Conservation (phyloP, 2,888 invertebrate species). For the Mantis religiosa region DNA sequence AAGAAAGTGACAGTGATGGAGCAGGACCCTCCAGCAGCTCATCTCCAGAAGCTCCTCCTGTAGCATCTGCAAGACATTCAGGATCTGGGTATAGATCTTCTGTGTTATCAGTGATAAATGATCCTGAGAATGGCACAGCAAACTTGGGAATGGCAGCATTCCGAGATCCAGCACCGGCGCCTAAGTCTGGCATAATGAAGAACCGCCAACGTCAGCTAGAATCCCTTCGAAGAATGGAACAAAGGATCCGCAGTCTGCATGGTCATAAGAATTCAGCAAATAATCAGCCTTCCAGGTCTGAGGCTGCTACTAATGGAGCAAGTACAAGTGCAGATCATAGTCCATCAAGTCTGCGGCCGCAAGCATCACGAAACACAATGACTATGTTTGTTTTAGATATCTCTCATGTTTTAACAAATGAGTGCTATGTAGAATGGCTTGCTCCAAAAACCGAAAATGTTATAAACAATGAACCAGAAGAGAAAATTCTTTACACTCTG, state of each 20-base stretch:
- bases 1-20: constrained; percentile 24
- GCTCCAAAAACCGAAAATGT: constrained; percentile 58
- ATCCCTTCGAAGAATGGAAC: constrained; percentile 61
- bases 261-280: not conserved
- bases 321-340: not conserved
- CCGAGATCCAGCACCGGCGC: constrained; percentile 8
- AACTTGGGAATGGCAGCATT: constrained; percentile 28
- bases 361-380: constrained; percentile 55
- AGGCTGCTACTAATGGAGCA: not conserved
- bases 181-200: constrained; percentile 35
- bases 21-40: constrained; percentile 2
- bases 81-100: not conserved
- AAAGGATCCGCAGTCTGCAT: constrained; percentile 48
- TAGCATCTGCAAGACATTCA: not conserved
- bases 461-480: constrained; percentile 72
- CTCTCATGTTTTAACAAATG: constrained; percentile 61
- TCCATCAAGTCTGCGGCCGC: not conserved
- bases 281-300: not conserved
- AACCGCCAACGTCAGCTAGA: constrained; percentile 61
- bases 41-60: not conserved
- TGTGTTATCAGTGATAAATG: not conserved
- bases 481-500: constrained; percentile 84
- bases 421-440: constrained; percentile 65
- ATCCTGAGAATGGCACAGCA: constrained; percentile 19
- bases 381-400: constrained; percentile 85